A percentile compares a stretch with the other conserved stretches of the same genome.
phyloP scores from a whole-genome alignment of 1,140 invertebrate species.

The Drosophila sp. region DNA sequence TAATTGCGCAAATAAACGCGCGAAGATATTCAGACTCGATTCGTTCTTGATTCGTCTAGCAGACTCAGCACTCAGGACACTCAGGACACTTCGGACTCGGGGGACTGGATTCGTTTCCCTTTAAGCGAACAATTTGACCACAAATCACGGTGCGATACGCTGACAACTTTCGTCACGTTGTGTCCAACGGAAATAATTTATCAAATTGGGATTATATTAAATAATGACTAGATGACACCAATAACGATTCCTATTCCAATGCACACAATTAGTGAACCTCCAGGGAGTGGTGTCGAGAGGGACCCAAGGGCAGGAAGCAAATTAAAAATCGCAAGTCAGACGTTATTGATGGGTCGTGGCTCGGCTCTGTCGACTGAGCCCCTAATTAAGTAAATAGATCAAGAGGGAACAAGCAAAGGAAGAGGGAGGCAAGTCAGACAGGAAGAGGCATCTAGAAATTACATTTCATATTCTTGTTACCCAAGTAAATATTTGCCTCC shows the following conservation, averaged over 20 bases:
- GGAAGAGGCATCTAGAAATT: slow-evolving; percentile 23
- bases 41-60: slow-evolving; percentile 18
- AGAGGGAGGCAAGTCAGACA: not conserved
- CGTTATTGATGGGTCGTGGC: slow-evolving; percentile 40
- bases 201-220: slow-evolving; percentile 72
- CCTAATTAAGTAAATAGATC: slow-evolving; percentile 29
- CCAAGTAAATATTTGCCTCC: slow-evolving; percentile 21
- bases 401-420: not conserved
- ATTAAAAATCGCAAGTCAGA: slow-evolving; percentile 21
- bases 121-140: slow-evolving; percentile 32
- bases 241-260: slow-evolving; percentile 35
- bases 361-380: slow-evolving; percentile 10
- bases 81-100: too few species aligned
- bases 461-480: slow-evolving; percentile 25
- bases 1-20: slow-evolving; percentile 80
- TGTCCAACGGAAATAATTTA: slow-evolving; percentile 80
- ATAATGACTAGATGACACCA: slow-evolving; percentile 76
- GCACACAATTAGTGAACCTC: slow-evolving; percentile 56
- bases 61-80: slow-evolving; percentile 10
- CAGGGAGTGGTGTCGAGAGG: not conserved
- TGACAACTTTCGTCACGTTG: slow-evolving; percentile 74
- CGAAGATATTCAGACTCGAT: slow-evolving; percentile 25
- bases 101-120: not conserved
- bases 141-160: slow-evolving; percentile 63
- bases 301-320: not conserved